Evolutionary conservation across 2,113 vertebrate species (phyloP), one percentile per base, ranked within the genome.

Genomic region (Plecturocebus donacophilus): DNA sequence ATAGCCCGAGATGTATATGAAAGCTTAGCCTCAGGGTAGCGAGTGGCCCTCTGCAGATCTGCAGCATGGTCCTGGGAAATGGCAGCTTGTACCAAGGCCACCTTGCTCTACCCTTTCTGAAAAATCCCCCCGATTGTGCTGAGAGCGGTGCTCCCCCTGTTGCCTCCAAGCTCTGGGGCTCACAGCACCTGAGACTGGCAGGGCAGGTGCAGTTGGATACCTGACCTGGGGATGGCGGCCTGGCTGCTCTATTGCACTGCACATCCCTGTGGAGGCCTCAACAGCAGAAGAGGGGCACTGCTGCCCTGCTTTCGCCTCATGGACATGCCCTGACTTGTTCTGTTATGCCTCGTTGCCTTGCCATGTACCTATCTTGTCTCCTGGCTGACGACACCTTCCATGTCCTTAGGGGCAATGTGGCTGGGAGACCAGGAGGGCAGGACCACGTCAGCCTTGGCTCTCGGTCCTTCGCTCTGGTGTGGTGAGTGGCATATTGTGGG

Each of bases 201-300:
- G 82, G 27, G 38, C 16, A 47, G 19, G 35, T 58, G 61, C 8
- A 5, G 6, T 16, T 56, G 58, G 30, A 35, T n/a, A n/a, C 45
- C 14, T 13, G 7, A 10, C 38, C 6, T 35, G 14, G 38, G 54
- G 30, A 45, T 13, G 6, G 64, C 3, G 4, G 47, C 61, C 27
- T 30, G 4, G 35, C 27, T 1, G 0, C 35, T 52, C 77, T 32
- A 3, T 4, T 12, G 13, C 16, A 23, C 32, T 35, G 9, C 4
- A 3, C 38, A 47, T 73, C 49, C 45, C 32, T 42, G 23, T 42
- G n/a, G 30, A 58, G 49, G 71, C 58, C 64, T 21, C 42, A 4
- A 23, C 27, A 35, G 38, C 40, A 52, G 6, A 17, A 85, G 47
- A n/a, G 47, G 47, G 8, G 23, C 10, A 1, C 17, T 38, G 27